These are phyloP conservation scores for Leptodirus hochenwartii DNA, from an alignment of 2,888 invertebrate species.

Conservation along the genomic window DNA sequence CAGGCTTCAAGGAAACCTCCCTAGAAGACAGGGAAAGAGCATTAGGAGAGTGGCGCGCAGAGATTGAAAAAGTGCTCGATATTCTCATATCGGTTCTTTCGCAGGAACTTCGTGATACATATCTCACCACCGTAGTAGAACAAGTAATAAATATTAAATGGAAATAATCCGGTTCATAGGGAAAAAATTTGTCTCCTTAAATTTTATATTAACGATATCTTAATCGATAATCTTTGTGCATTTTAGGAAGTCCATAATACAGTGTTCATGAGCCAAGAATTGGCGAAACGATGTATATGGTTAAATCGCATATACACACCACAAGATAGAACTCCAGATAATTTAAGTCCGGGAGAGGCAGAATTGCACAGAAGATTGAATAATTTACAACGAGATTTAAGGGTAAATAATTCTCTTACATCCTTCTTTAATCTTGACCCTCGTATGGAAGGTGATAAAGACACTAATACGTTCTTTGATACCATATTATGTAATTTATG, in stretches of 20 bases:
- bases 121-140: conserved; percentile 64
- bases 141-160: conserved; percentile 40
- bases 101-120: conserved; percentile 60
- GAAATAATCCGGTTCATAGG: no score
- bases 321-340: conserved; percentile 36
- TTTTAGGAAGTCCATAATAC: conserved; percentile 61
- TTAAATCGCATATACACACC: conserved; percentile 42
- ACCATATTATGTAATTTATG: neutral
- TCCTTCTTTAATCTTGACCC: no score
- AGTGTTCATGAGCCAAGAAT: conserved; percentile 59
- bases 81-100: conserved; percentile 53
- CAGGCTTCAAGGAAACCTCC: conserved; percentile 30
- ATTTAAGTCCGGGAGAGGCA: conserved; percentile 33
- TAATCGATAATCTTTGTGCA: conserved; percentile 6
- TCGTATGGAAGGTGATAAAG: no score
- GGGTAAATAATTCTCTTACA: conserved; percentile 28
- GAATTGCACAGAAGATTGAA: conserved; percentile 52
- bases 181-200: no score
- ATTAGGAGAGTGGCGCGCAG: conserved; percentile 33
- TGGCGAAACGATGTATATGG: conserved; percentile 66
- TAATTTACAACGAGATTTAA: conserved; percentile 52
- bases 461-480: no score
- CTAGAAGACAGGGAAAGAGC: conserved; percentile 30
- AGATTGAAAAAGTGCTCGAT: conserved; percentile 42
- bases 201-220: no score